phyloP scores from a whole-genome alignment of 2,113 vertebrate species.

The Aphyosemion australe region DNA sequence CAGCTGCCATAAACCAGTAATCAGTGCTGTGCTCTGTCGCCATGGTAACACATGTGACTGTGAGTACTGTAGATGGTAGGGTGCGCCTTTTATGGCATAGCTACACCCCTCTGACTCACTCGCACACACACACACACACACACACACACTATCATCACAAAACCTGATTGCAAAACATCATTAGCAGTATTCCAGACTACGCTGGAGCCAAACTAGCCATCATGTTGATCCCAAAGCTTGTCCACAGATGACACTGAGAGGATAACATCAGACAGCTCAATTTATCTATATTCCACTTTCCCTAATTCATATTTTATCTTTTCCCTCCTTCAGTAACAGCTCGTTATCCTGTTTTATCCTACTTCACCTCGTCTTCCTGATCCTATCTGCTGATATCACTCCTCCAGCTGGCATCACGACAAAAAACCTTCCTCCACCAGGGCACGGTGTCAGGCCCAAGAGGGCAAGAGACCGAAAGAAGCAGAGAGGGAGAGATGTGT shows the following conservation, averaged over 20 bases:
- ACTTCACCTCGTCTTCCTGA: slow-evolving; percentile 54
- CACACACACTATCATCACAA: slow-evolving; percentile 54
- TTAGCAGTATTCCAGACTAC: slow-evolving; percentile 48
- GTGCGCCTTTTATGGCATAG: slow-evolving; percentile 59
- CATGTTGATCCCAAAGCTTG: slow-evolving; percentile 39
- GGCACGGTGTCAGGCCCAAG: slow-evolving; percentile 49
- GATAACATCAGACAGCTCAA: slow-evolving; percentile 40
- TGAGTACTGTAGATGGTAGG: slow-evolving; percentile 61
- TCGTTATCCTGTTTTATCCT: slow-evolving; percentile 29
- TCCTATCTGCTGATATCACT: slow-evolving; percentile 45
- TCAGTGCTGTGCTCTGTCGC: slow-evolving; percentile 56
- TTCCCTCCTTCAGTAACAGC: slow-evolving; percentile 7
- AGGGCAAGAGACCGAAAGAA: slow-evolving; percentile 38
- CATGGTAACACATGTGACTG: slow-evolving; percentile 63
- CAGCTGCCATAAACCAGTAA: slow-evolving; percentile 61
- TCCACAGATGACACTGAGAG: slow-evolving; percentile 45
- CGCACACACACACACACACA: not conserved
- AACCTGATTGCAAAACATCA: slow-evolving; percentile 66
- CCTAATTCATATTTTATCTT: slow-evolving; percentile 30
- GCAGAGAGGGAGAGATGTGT: slow-evolving; percentile 10
- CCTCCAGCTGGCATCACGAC: slow-evolving; percentile 58
- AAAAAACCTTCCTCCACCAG: slow-evolving; percentile 42
- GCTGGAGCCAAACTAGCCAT: slow-evolving; percentile 44
- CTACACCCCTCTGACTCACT: slow-evolving; percentile 72
- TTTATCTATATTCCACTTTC: slow-evolving; percentile 25